phyloP scores from a whole-genome alignment of 2,888 invertebrate genomes.

The Oscheius sp. region DNA sequence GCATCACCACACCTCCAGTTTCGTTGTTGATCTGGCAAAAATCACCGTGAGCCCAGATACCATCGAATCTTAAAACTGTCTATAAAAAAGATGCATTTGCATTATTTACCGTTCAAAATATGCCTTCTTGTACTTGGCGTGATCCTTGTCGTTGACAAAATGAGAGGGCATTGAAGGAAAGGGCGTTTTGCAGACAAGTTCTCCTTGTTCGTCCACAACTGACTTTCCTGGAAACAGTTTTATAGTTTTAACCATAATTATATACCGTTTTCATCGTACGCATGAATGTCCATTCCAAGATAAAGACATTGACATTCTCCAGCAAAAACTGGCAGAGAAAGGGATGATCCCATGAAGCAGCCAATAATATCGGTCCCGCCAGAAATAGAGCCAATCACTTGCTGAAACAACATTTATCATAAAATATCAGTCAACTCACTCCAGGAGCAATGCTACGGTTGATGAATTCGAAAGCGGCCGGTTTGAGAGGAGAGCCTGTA shows the following conservation, averaged over 20 bases:
- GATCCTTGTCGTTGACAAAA: slow-evolving; percentile 76
- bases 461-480: slow-evolving; percentile 77
- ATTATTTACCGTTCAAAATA: slow-evolving; percentile 52
- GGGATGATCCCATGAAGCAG: slow-evolving; percentile 78
- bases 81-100: not conserved
- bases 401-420: slow-evolving; percentile 42
- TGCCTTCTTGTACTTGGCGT: slow-evolving; percentile 52
- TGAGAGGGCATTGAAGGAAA: slow-evolving; percentile 78
- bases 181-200: slow-evolving; percentile 77
- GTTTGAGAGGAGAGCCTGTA: slow-evolving; percentile 75
- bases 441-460: slow-evolving; percentile 76
- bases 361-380: slow-evolving; percentile 79
- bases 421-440: slow-evolving; percentile 34
- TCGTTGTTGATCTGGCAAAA: slow-evolving; percentile 76
- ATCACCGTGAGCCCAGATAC: slow-evolving; percentile 79
- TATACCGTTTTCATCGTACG: slow-evolving; percentile 75
- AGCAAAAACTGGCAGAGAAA: slow-evolving; percentile 76
- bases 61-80: slow-evolving; percentile 56
- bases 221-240: slow-evolving; percentile 73
- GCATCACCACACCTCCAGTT: slow-evolving; percentile 78
- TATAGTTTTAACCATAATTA: not conserved
- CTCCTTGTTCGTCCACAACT: slow-evolving; percentile 75
- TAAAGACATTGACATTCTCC: slow-evolving; percentile 78
- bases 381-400: slow-evolving; percentile 69
- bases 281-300: slow-evolving; percentile 77